Conservation (phyloP, 1,140 invertebrate species). For the Pinna nobilis region DNA sequence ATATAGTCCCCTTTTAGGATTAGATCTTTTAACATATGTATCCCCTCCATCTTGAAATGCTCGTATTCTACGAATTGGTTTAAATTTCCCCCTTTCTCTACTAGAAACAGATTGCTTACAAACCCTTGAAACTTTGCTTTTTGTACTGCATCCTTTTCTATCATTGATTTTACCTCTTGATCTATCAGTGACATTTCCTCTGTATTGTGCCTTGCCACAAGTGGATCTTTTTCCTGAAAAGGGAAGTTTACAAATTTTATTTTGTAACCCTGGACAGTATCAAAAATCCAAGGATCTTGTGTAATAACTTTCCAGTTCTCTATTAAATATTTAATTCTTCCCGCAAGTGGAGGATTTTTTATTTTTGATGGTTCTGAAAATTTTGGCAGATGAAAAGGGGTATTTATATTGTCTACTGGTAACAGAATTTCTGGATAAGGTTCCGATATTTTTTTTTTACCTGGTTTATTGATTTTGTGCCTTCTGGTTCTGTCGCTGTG, state of each 20-base stretch:
- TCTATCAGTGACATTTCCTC: background rate
- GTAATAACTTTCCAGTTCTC: no score
- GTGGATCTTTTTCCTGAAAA: background rate
- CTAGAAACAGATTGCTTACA: background rate
- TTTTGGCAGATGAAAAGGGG: no score
- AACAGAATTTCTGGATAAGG: no score
- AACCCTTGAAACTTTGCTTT: background rate
- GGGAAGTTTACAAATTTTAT: background rate
- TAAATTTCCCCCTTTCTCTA: background rate
- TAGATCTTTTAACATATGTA: conserved; percentile 11
- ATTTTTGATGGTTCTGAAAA: no score
- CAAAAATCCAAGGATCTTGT: background rate
- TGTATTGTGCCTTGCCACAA: background rate
- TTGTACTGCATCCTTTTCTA: background rate
- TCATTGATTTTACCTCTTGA: conserved; percentile 1
- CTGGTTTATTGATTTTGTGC: no score
- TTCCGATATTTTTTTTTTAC: no score
- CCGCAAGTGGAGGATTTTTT: no score
- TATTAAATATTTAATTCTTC: no score
- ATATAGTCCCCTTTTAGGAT: background rate
- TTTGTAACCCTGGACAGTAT: background rate
- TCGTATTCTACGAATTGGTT: background rate
- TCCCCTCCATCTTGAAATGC: conserved; percentile 15
- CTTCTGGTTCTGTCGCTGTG: no score
- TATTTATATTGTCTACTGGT: no score